A percentile compares a stretch with the other conserved stretches of the same genome.
These are phyloP conservation scores for Hemitrygon akajei DNA, from an alignment of 2,797 vertebrate genomes.

Conservation along the genomic window DNA sequence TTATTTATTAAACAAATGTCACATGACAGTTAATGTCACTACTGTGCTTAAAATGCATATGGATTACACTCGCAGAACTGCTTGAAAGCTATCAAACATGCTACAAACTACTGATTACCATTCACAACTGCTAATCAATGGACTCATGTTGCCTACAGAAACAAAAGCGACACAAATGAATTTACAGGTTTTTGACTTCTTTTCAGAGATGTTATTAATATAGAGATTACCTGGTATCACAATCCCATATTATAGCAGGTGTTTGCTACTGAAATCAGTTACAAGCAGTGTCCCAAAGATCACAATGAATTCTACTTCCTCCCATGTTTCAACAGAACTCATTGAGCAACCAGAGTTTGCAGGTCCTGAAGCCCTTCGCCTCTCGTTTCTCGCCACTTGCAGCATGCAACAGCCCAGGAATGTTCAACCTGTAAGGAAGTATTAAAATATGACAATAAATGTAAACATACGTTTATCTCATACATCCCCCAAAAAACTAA, in stretches of 20 bases:
- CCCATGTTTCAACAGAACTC: not conserved
- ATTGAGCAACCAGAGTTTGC: not conserved
- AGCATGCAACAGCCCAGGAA: not conserved
- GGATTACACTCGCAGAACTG: too few relatives aligned
- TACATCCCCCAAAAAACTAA: not conserved
- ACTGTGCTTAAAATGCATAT: too few relatives aligned
- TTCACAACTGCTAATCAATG: too few relatives aligned
- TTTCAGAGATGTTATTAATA: not conserved
- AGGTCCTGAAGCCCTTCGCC: not conserved
- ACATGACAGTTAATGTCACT: too few relatives aligned
- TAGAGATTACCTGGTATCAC: not conserved
- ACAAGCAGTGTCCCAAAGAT: not conserved
- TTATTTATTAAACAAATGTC: too few relatives aligned
- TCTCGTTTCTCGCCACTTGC: not conserved
- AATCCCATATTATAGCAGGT: not conserved
- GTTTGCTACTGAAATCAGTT: not conserved
- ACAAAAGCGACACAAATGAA: too few relatives aligned
- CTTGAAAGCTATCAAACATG: too few relatives aligned
- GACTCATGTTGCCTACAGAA: too few relatives aligned
- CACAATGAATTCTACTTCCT: not conserved
- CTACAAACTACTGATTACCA: too few relatives aligned
- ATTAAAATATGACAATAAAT: not conserved
- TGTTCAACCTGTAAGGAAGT: not conserved
- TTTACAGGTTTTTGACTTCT: not conserved
- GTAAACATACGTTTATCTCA: not conserved